These are phyloP conservation scores for Myotis lucifugus DNA, from an alignment of 2,113 vertebrate genomes.

Conservation along the genomic window DNA sequence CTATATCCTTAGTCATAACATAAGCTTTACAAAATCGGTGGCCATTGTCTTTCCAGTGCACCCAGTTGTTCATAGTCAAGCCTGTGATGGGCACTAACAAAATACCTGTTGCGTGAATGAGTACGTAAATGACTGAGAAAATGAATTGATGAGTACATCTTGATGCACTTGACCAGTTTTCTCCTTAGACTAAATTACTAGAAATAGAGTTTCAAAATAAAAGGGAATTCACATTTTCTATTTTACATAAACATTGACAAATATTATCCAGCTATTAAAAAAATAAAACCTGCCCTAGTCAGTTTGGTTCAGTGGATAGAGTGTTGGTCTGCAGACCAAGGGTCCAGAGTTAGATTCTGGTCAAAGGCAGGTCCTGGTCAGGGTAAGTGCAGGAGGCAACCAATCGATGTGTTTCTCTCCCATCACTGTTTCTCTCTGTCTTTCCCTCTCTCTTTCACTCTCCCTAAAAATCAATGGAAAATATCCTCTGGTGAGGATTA, in stretches of 20 bases:
- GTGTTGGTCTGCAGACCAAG: no score
- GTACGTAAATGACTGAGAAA: background rate
- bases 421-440: no score
- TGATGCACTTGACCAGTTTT: background rate
- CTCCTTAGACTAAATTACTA: background rate
- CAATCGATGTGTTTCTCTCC: no score
- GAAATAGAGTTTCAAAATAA: constrained; percentile 12
- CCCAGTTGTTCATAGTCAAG: background rate
- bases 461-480: no score
- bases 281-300: no score
- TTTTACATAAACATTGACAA: background rate
- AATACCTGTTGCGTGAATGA: background rate
- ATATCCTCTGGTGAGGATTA: no score
- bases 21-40: background rate
- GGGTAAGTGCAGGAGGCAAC: no score
- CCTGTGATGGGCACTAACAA: background rate
- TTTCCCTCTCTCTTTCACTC: no score
- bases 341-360: no score
- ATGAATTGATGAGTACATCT: background rate
- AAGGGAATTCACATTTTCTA: background rate
- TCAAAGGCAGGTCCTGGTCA: no score
- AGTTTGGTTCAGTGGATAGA: no score
- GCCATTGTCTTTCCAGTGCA: background rate
- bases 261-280: background rate
- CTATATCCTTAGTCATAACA: background rate